These are phyloP conservation scores for Drosophila parvula DNA, from an alignment of 1,140 invertebrate genomes.

Conservation along the genomic window DNA sequence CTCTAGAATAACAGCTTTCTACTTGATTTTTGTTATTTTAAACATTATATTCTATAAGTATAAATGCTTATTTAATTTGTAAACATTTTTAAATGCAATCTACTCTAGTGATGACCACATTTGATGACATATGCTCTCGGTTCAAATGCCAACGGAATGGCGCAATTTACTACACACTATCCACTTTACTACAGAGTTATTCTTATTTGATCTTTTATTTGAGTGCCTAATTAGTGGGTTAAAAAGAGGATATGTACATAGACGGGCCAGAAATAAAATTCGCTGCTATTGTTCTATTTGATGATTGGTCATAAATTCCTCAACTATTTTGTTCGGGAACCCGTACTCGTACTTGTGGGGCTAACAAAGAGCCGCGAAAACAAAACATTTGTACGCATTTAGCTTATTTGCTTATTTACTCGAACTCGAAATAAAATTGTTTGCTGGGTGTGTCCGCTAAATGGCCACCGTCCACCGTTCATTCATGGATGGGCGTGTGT, in stretches of 20 bases:
- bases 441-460: constrained; percentile 78
- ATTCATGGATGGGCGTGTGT: constrained; percentile 44
- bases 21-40: not conserved
- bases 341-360: constrained; percentile 4
- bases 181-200: not conserved
- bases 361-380: constrained; percentile 36
- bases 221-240: constrained; percentile 23
- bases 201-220: constrained; percentile 18
- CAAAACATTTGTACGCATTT: constrained; percentile 65
- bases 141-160: not conserved
- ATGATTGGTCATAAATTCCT: constrained; percentile 33
- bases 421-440: constrained; percentile 75
- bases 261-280: constrained; percentile 12
- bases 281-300: constrained; percentile 53
- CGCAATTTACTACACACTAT: not conserved
- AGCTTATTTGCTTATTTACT: constrained; percentile 75
- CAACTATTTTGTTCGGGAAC: constrained; percentile 16
- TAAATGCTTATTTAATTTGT: not conserved
- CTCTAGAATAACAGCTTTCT: not conserved
- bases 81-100: not conserved
- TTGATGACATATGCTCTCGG: not conserved
- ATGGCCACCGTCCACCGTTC: constrained; percentile 69
- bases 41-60: not conserved
- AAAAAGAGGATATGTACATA: constrained; percentile 34
- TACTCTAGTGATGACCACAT: not conserved